Evolutionary conservation across 2,113 vertebrate species (phyloP).

Genomic region (Aramus guarauna): DNA sequence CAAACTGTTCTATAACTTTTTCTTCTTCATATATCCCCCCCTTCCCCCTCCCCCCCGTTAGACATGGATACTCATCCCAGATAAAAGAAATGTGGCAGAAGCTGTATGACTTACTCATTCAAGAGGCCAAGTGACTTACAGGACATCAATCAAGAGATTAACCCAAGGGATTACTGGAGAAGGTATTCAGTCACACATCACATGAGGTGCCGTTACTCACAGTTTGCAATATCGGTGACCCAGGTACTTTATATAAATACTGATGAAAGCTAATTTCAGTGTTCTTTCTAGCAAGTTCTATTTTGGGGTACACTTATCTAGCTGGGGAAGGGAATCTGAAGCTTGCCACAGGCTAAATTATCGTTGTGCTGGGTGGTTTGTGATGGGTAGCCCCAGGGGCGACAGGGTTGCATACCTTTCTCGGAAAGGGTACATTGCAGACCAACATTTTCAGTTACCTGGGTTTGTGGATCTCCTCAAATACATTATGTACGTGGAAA

Average conservation of each 20-base stretch:
- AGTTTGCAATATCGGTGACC: background rate
- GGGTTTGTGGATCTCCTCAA: background rate
- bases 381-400: background rate
- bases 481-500: background rate
- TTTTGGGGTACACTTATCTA: background rate
- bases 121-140: background rate
- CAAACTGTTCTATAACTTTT: background rate
- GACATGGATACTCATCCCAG: background rate
- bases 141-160: background rate
- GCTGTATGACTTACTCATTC: background rate
- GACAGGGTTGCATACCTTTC: background rate
- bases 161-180: background rate
- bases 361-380: background rate
- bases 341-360: background rate
- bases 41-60: background rate
- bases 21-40: background rate
- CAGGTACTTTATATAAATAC: background rate
- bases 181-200: background rate
- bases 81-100: background rate
- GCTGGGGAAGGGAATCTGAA: background rate
- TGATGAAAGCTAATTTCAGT: background rate
- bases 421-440: background rate
- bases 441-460: background rate
- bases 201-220: rapidly evolving
- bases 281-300: background rate